Conservation (phyloP, 2,888 invertebrate genomes). For the Cephus rjabovi region DNA sequence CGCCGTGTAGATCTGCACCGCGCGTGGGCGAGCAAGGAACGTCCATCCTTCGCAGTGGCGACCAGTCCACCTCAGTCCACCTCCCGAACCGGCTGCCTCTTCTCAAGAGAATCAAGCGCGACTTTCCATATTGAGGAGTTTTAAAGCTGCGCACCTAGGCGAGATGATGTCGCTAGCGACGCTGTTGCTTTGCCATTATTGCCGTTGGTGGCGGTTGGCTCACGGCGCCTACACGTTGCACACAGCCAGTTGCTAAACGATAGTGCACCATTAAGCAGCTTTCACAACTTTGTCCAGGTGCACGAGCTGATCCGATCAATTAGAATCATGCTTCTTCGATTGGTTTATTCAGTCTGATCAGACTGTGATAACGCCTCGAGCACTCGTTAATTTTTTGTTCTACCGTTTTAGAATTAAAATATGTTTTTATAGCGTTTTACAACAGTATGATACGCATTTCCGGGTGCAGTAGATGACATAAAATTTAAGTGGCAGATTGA, state of each 20-base stretch:
- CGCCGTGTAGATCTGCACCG: slow-evolving; percentile 31
- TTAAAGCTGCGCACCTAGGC: slow-evolving; percentile 47
- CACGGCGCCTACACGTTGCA: not conserved
- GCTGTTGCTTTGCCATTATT: slow-evolving; percentile 21
- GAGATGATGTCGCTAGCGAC: slow-evolving; percentile 55
- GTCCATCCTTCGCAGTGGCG: slow-evolving; percentile 37
- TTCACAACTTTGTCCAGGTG: not conserved
- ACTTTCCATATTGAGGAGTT: slow-evolving; percentile 58
- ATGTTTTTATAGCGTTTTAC: not conserved
- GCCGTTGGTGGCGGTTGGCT: not conserved
- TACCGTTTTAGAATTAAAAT: not conserved
- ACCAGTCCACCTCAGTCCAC: slow-evolving; percentile 36
- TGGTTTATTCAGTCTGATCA: not conserved
- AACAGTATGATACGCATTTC: not conserved
- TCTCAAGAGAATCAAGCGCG: slow-evolving; percentile 36
- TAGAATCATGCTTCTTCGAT: not conserved
- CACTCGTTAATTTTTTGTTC: not conserved
- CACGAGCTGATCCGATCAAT: not conserved
- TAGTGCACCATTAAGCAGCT: not conserved
- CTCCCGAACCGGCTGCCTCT: slow-evolving; percentile 4
- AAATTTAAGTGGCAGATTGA: not conserved
- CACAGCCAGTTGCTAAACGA: not conserved
- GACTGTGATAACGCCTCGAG: not conserved
- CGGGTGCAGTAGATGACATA: not conserved
- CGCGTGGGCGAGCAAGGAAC: slow-evolving; percentile 55